A percentile compares a stretch with the other conserved stretches of the same genome.
Conservation (phyloP, 64 coral and sea anemone species). For the Stichodactyla mertensii region DNA sequence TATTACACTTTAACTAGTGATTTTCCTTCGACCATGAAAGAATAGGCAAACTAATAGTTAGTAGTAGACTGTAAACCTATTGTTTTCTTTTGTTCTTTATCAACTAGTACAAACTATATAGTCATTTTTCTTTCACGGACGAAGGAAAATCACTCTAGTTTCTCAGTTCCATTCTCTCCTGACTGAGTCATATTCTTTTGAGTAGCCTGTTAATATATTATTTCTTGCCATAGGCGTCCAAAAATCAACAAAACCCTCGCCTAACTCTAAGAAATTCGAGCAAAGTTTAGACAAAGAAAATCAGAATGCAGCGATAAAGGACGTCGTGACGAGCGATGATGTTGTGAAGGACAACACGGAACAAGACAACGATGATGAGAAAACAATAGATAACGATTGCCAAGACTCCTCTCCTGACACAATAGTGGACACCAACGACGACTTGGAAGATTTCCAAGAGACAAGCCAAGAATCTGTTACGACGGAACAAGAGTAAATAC, state of each 20-base stretch:
- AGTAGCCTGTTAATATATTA: no score
- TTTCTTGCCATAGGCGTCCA: neutral
- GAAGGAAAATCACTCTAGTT: no score
- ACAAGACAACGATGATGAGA: constrained; percentile 5
- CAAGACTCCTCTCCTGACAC: constrained; percentile 6
- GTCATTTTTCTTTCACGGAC: no score
- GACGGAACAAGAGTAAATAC: neutral
- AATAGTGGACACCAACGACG: constrained; percentile 5
- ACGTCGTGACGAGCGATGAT: neutral
- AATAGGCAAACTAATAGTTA: no score
- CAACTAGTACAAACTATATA: no score
- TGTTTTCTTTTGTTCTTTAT: no score
- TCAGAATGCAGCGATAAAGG: neutral
- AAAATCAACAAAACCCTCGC: neutral
- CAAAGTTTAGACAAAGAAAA: neutral
- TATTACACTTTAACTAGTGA: no score
- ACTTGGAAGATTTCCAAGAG: neutral
- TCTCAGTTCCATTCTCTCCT: no score
- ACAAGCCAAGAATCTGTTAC: neutral
- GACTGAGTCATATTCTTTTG: no score
- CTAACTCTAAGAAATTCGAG: neutral
- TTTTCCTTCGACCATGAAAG: no score
- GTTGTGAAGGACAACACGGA: neutral
- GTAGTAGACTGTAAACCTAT: no score
- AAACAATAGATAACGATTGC: neutral